Evolutionary conservation across 1,140 invertebrate genomes (phyloP), one percentile per base, ranked within the genome.

Genomic region (Dinoponera quadriceps): DNA sequence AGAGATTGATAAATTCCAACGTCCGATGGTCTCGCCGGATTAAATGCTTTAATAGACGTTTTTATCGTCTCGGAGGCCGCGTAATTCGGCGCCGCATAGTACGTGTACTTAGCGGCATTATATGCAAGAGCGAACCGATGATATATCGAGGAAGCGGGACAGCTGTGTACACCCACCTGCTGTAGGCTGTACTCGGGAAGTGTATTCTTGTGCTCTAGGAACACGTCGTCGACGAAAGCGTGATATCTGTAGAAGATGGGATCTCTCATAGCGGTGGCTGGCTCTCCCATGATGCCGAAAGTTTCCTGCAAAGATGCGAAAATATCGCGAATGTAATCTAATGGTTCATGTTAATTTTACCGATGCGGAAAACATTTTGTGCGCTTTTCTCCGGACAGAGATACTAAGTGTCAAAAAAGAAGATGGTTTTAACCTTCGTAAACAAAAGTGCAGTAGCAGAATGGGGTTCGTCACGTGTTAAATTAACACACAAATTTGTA

Each of bases 221-320:
- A 98, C 3, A 98, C 94, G 69, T 97, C 96, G 88, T 98, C 97
- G 25, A 98, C 95, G 87, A 96, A 96, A 3, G 96, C 96, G 88
- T 98, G 98, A 96, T 96, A 98, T 90, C 97, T 96, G 92, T 98
- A 98, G 94, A 98, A 98, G 11, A 97, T 93, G 0, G 98, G 97
- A 93, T 98, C 98, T 16, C 97, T 95, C 97, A 97, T 97, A 3
- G 96, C 96, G 14, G 96, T 97, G 0, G 96, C 95, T 0, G 96
- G 94, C 89, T 97, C 96, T n/a, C 96, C 96, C 95, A 97, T 97
- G 0, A 96, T 95, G 20, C 95, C 94, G 82, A 96, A 96, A 3
- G 94, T 94, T 93, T 96, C 96, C 95, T 96, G 22, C 14, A n/a
- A 4, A 44, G 1, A 1, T 14, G 2, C 20, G 25, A 14, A 13